phyloP scores from a whole-genome alignment of 2,113 vertebrate genomes.

The Microtus montanus region DNA sequence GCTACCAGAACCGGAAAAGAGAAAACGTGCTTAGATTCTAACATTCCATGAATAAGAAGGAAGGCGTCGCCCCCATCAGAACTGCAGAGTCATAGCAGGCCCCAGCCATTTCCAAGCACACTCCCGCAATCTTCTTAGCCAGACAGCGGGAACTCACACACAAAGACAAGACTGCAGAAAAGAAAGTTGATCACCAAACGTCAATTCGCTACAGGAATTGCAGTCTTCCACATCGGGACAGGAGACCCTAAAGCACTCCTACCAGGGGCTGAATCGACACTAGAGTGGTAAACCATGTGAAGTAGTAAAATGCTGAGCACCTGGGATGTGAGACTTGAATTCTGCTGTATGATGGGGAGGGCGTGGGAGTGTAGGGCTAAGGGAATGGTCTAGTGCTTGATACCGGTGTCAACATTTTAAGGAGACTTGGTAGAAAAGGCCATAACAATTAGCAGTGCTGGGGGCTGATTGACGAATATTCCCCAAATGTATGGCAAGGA shows the following conservation, averaged over 20 bases:
- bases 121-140: slow-evolving; percentile 70
- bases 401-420: not conserved
- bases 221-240: not conserved
- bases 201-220: slow-evolving; percentile 30
- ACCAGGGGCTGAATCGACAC: not conserved
- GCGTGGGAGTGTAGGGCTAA: not conserved
- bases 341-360: not conserved
- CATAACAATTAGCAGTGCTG: slow-evolving; percentile 28
- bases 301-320: not conserved
- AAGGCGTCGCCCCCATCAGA: slow-evolving; percentile 85
- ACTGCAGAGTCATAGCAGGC: slow-evolving; percentile 90
- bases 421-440: not conserved
- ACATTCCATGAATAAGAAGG: slow-evolving; percentile 67
- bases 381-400: not conserved
- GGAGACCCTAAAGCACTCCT: not conserved
- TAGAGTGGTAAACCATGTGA: not conserved
- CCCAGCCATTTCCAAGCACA: slow-evolving; percentile 75
- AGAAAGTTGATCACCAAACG: slow-evolving; percentile 61
- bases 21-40: slow-evolving; percentile 55
- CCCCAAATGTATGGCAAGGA: slow-evolving; percentile 29
- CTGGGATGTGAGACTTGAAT: not conserved
- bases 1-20: slow-evolving; percentile 43
- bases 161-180: slow-evolving; percentile 58
- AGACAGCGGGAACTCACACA: slow-evolving; percentile 75
- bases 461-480: not conserved